Evolutionary conservation across 2,888 invertebrate species (phyloP).

Genomic region (Rhimphoctona megacephalus): DNA sequence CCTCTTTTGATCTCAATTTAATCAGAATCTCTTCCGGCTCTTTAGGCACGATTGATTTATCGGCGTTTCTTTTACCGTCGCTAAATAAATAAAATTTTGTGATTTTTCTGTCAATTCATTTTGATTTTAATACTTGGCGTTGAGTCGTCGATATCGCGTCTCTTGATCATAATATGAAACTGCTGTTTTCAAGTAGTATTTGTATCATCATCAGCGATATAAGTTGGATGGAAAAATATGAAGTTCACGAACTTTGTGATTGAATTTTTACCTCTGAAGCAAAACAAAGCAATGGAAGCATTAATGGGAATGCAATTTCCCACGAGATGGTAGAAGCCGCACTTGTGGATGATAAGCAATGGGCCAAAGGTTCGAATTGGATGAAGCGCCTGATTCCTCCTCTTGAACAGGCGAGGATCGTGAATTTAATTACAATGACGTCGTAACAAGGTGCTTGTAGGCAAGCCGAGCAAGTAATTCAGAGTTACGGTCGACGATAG

Average conservation of each 20-base stretch:
- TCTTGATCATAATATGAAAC: not conserved
- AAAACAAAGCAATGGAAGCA: conserved; percentile 28
- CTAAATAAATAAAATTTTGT: not conserved
- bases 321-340: not conserved
- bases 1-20: not conserved
- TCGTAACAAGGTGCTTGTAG: conserved; percentile 49
- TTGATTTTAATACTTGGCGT: too few species aligned
- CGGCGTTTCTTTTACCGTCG: not conserved
- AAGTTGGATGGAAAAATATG: not conserved
- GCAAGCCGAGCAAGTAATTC: conserved; percentile 58
- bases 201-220: not conserved
- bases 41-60: not conserved
- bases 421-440: conserved; percentile 67
- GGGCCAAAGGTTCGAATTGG: conserved; percentile 27
- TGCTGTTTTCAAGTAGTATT: not conserved
- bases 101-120: too few species aligned
- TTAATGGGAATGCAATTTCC: conserved; percentile 61
- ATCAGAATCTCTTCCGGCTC: not conserved
- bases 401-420: conserved; percentile 26
- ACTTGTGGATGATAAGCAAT: conserved; percentile 12
- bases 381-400: conserved; percentile 40
- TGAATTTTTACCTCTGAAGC: conserved; percentile 1
- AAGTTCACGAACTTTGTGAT: not conserved
- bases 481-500: conserved; percentile 60
- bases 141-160: too few species aligned